A percentile compares a stretch with the other conserved stretches of the same genome.
Evolutionary conservation across 2,113 vertebrate genomes (phyloP).

Genomic region (Megaptera novaeangliae): DNA sequence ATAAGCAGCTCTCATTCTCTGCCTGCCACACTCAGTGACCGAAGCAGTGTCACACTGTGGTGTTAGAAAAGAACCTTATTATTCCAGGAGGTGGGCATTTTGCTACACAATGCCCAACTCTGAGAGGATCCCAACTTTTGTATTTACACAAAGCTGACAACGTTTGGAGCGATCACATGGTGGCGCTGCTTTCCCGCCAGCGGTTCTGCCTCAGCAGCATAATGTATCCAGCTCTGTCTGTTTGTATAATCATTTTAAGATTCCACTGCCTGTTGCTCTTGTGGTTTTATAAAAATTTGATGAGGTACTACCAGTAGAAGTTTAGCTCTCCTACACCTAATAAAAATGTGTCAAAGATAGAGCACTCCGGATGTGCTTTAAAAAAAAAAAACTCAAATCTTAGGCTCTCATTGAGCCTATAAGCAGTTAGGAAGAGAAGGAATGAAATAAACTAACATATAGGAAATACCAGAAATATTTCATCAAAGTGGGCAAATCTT

Average conservation of each 20-base stretch:
- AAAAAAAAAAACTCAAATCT: not conserved
- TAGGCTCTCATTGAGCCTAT: not conserved
- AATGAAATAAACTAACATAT: not conserved
- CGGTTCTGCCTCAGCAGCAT: not conserved
- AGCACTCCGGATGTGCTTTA: not conserved
- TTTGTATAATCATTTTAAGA: constrained; percentile 18
- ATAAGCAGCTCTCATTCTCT: not conserved
- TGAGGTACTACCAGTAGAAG: not conserved
- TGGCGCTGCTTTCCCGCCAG: constrained; percentile 61
- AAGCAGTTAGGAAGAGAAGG: not conserved
- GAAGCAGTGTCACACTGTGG: not conserved
- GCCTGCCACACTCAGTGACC: not conserved
- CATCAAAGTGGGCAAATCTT: not conserved
- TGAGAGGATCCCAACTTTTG: not conserved
- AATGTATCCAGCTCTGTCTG: not conserved
- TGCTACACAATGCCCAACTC: not conserved
- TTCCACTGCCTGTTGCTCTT: not conserved
- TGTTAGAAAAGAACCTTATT: not conserved
- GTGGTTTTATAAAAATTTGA: not conserved
- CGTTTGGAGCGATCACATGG: constrained; percentile 13
- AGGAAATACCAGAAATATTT: not conserved
- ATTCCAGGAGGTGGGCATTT: not conserved
- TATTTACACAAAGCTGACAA: not conserved
- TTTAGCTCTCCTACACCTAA: not conserved
- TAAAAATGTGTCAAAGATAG: not conserved